phyloP scores from a whole-genome alignment of 2,113 vertebrate genomes.

The Apistogramma diplotaenia region DNA sequence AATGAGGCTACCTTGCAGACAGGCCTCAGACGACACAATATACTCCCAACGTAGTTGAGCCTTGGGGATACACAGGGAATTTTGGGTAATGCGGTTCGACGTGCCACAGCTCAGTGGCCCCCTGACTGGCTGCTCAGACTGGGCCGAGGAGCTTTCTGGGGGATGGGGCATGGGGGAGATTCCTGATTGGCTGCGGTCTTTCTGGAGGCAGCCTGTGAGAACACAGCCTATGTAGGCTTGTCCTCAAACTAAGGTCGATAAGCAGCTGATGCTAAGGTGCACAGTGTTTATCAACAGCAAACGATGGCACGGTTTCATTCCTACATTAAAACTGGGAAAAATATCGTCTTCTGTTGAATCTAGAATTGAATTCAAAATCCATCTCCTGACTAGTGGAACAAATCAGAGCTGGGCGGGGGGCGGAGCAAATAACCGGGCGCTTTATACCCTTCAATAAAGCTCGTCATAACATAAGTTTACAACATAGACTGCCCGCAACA shows the following conservation, averaged over 20 bases:
- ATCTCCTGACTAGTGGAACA: too few relatives aligned
- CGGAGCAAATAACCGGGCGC: too few relatives aligned
- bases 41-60: slow-evolving; percentile 47
- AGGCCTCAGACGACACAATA: slow-evolving; percentile 50
- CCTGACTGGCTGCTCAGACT: slow-evolving; percentile 63
- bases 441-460: too few relatives aligned
- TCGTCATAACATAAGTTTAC: too few relatives aligned
- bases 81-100: slow-evolving; percentile 71
- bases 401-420: too few relatives aligned
- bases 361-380: too few relatives aligned
- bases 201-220: slow-evolving; percentile 37
- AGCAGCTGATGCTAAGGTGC: slow-evolving; percentile 17
- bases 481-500: too few relatives aligned
- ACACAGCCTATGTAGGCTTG: slow-evolving; percentile 21
- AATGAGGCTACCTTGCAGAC: slow-evolving; percentile 61
- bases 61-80: slow-evolving; percentile 60
- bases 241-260: slow-evolving; percentile 52
- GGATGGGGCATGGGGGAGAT: slow-evolving; percentile 4
- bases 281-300: slow-evolving; percentile 27
- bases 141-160: slow-evolving; percentile 26
- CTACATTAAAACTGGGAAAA: neutral
- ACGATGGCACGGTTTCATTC: slow-evolving; percentile 3
- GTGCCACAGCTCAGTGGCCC: slow-evolving; percentile 61
- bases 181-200: slow-evolving; percentile 25
- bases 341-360: neutral